phyloP scores from a whole-genome alignment of 2,797 vertebrate genomes.

The Numenius phaeopus region DNA sequence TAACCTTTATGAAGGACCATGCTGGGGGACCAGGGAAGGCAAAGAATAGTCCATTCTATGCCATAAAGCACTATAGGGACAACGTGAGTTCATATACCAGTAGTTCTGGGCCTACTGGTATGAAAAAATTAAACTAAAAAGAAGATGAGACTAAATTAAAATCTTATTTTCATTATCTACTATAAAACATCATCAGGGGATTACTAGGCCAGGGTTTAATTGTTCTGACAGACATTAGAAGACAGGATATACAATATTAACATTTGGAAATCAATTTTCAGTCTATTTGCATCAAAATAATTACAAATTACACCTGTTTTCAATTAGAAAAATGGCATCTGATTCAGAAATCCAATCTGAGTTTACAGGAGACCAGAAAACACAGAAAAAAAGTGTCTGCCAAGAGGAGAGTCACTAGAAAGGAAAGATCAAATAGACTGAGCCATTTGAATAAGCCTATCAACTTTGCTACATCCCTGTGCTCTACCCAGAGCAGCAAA shows the following conservation, averaged over 20 bases:
- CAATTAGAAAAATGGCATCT: background rate
- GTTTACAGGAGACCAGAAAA: background rate
- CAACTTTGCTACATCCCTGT: background rate
- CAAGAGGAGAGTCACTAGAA: background rate
- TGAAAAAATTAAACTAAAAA: background rate
- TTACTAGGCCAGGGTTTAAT: background rate
- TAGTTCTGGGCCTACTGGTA: background rate
- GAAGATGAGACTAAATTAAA: background rate
- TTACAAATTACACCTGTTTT: background rate
- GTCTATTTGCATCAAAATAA: background rate
- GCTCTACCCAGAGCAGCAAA: background rate
- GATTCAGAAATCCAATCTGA: background rate
- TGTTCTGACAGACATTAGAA: background rate
- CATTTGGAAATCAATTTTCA: background rate
- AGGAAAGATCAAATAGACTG: background rate
- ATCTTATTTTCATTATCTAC: background rate
- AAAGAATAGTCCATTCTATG: background rate
- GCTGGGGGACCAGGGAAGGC: fast-evolving
- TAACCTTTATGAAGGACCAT: background rate
- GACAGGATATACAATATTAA: background rate
- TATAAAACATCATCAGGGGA: background rate
- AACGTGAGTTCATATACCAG: background rate
- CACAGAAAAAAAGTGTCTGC: background rate
- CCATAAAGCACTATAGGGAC: background rate
- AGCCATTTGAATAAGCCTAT: background rate